These are phyloP conservation scores for Agriopis leucophaearia DNA, from an alignment of 2,888 invertebrate species.

Conservation along the genomic window DNA sequence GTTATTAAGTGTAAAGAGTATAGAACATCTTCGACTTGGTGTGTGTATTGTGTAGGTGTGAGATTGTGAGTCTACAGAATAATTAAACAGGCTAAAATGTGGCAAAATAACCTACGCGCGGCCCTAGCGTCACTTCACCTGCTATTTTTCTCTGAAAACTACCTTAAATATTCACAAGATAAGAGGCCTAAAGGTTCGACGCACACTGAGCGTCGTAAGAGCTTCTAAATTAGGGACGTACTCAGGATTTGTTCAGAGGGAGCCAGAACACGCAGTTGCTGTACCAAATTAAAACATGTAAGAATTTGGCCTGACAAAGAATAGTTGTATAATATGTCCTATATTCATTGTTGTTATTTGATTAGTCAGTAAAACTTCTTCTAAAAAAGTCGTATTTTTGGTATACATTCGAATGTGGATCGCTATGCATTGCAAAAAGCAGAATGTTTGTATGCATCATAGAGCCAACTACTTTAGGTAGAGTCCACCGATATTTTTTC, in stretches of 20 bases:
- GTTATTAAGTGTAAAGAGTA: no score
- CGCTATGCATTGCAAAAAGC: no score
- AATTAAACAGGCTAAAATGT: conserved; percentile 25
- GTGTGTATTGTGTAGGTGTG: no score
- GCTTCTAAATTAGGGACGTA: conserved; percentile 16
- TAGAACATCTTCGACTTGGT: no score
- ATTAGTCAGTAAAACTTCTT: no score
- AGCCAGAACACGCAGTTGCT: not conserved
- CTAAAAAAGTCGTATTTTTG: no score
- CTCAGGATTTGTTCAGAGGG: not conserved
- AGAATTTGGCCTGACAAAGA: not conserved
- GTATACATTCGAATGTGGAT: no score
- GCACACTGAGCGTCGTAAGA: conserved; percentile 30
- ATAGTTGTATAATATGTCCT: no score
- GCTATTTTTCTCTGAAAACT: conserved; percentile 32
- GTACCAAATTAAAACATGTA: not conserved
- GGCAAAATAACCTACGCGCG: conserved; percentile 16
- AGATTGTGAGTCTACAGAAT: conserved; percentile 15
- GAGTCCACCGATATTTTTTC: no score
- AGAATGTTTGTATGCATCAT: no score
- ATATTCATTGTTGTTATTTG: no score
- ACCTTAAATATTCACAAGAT: conserved; percentile 35
- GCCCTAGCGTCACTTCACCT: conserved; percentile 16
- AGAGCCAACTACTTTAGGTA: no score
- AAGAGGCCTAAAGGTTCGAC: conserved; percentile 25